Evolutionary conservation across 2,113 vertebrate species (phyloP), one percentile per base, ranked within the genome.

Genomic region (Eidolon helvum): DNA sequence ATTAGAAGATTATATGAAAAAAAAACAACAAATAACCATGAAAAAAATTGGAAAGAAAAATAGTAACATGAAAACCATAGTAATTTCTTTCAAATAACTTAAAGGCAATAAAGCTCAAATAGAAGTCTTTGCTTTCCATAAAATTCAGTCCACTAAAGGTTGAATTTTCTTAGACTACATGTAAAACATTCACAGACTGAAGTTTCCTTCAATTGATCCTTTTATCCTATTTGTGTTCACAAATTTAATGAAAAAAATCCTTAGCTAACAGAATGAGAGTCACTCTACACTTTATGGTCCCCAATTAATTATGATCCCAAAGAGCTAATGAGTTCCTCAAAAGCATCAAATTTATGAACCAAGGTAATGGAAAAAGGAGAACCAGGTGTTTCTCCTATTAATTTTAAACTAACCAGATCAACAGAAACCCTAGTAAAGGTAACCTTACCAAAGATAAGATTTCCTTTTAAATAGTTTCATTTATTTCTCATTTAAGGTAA

Each of bases 391-490:
- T 71, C 5, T 53, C 38, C 24, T 65, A 33, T 63, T 94, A 68
- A 80, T 90, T 89, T 66, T 77, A 40, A 68, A 79, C 48, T 77
- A 94, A 69, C 35, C 2, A 48, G 45, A 77, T 22, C 4, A 94
- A 80, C 22, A 86, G 61, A 95, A 92, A 89, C 28, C 45, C 45
- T 78, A 72, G 38, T 48, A 91, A 91, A 93, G 83, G 7, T 65
- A 63, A 65, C 57, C 55, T 82, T 65, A 71, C 43, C 3, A 40
- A 90, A 78, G 59, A 53, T 48, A 88, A 68, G 10, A 57, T 69
- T 97, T 96, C 86, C 48, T 79, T 96, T 80, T 94, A 43, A 91
- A 74, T 65, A 61, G 24, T 53, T 86, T 90, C 7, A 22, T 84
- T n/a, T 80, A 65, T 92, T 83, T 93, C 11, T 82, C 68, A 72